These are phyloP conservation scores for Vanessa tameamea DNA, from an alignment of 1,140 invertebrate genomes.

Conservation along the genomic window DNA sequence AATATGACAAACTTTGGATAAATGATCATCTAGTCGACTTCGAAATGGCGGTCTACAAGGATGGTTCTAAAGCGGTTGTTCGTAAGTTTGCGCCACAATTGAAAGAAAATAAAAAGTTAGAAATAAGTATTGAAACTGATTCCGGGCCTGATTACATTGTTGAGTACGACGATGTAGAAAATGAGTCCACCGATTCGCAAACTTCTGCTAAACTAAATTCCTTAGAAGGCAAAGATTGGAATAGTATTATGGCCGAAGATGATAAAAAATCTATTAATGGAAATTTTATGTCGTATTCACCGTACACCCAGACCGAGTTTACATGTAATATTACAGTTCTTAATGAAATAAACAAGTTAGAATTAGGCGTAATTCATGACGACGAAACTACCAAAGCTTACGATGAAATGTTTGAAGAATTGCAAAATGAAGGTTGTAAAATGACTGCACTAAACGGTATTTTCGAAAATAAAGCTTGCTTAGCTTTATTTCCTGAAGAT, in stretches of 20 bases:
- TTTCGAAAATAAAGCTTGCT: slow-evolving; percentile 69
- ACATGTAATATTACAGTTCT: slow-evolving; percentile 58
- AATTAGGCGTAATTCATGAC: slow-evolving; percentile 57
- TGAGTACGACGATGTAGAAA: slow-evolving; percentile 44
- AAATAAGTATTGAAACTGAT: slow-evolving; percentile 46
- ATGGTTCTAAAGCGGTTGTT: slow-evolving; percentile 55
- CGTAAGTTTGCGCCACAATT: slow-evolving; percentile 46
- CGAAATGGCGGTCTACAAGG: slow-evolving; percentile 64
- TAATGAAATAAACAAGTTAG: slow-evolving; percentile 52
- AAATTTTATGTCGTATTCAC: slow-evolving; percentile 48
- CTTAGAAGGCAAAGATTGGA: slow-evolving; percentile 60
- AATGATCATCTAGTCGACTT: slow-evolving; percentile 72
- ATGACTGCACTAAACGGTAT: slow-evolving; percentile 57
- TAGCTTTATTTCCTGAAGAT: slow-evolving; percentile 65
- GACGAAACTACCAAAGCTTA: slow-evolving; percentile 49
- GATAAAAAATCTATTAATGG: slow-evolving; percentile 34
- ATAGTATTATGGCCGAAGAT: slow-evolving; percentile 56
- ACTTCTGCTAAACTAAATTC: slow-evolving; percentile 41
- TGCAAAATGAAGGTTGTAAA: slow-evolving; percentile 49
- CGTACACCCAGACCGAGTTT: slow-evolving; percentile 47
- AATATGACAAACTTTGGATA: slow-evolving; percentile 66
- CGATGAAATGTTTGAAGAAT: slow-evolving; percentile 54
- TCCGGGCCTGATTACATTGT: slow-evolving; percentile 69
- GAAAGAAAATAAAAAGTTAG: slow-evolving; percentile 21
- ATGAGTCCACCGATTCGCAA: slow-evolving; percentile 46